A percentile compares a stretch with the other conserved stretches of the same genome.
Evolutionary conservation across 2,888 invertebrate species (phyloP).

Genomic region (Balanococcus diminutus): DNA sequence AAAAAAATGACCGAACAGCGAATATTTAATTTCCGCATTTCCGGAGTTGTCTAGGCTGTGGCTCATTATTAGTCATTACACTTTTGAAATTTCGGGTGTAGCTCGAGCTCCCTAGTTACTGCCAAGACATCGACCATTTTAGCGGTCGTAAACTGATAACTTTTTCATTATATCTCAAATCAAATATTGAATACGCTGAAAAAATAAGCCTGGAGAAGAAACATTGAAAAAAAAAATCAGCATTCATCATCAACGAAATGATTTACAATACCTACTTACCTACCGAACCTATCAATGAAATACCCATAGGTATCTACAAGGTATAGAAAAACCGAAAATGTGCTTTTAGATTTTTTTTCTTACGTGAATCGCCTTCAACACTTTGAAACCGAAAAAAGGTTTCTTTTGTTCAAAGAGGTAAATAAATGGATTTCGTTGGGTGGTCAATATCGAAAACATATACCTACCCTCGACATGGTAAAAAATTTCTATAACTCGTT

Average conservation of each 20-base stretch:
- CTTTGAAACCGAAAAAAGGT: neutral
- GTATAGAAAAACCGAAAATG: neutral
- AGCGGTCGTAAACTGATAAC: too few relatives aligned
- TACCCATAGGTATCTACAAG: too few relatives aligned
- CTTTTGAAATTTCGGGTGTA: too few relatives aligned
- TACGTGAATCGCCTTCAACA: neutral
- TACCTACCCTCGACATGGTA: neutral
- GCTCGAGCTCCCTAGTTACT: too few relatives aligned
- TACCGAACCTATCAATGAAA: too few relatives aligned
- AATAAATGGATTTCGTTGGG: neutral
- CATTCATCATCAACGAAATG: neutral
- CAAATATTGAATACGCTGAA: too few relatives aligned
- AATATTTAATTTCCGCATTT: too few relatives aligned
- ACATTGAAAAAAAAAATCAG: neutral
- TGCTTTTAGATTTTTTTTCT: too few relatives aligned
- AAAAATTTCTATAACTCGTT: neutral
- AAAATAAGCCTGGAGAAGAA: neutral
- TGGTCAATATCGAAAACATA: constrained; percentile 13
- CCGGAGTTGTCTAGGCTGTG: too few relatives aligned
- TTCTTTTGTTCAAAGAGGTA: neutral
- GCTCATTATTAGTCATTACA: too few relatives aligned
- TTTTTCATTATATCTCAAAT: neutral
- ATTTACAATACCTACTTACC: neutral
- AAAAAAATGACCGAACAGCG: too few relatives aligned
- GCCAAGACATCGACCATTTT: too few relatives aligned